phyloP scores from a whole-genome alignment of 2,888 invertebrate species.

The Zeuzera pyrina region DNA sequence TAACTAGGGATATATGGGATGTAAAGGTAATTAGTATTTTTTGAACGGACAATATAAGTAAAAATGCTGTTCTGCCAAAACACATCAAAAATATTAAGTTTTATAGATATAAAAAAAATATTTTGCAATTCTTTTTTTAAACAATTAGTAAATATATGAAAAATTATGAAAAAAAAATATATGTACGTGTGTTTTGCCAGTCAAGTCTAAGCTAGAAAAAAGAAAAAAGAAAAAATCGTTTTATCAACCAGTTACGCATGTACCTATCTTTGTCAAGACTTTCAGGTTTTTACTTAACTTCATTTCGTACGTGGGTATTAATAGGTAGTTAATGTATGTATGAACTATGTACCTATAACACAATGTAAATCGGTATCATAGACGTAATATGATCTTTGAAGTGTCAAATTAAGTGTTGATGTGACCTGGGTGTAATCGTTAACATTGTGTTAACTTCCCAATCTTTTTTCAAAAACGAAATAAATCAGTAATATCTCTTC shows the following conservation, averaged over 20 bases:
- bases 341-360: background rate
- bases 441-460: constrained; percentile 42
- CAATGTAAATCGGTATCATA: background rate
- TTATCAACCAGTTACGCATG: constrained; percentile 29
- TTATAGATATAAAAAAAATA: no score
- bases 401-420: constrained; percentile 47
- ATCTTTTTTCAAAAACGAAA: no score
- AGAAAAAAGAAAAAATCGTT: constrained; percentile 42
- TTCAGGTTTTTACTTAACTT: background rate
- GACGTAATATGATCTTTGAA: no score
- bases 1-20: no score
- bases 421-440: constrained; percentile 68
- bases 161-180: constrained; percentile 18
- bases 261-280: constrained; percentile 16
- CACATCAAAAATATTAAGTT: constrained; percentile 39
- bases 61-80: constrained; percentile 65
- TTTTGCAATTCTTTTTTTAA: no score
- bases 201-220: constrained; percentile 67
- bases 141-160: background rate
- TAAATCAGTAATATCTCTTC: no score
- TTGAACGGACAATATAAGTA: constrained; percentile 48
- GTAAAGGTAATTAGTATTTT: no score
- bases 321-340: background rate
- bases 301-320: no score
- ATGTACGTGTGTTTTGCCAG: constrained; percentile 57